A percentile compares a stretch with the other conserved stretches of the same genome.
Evolutionary conservation across 2,113 vertebrate genomes (phyloP).

Genomic region (Coturnix japonica): DNA sequence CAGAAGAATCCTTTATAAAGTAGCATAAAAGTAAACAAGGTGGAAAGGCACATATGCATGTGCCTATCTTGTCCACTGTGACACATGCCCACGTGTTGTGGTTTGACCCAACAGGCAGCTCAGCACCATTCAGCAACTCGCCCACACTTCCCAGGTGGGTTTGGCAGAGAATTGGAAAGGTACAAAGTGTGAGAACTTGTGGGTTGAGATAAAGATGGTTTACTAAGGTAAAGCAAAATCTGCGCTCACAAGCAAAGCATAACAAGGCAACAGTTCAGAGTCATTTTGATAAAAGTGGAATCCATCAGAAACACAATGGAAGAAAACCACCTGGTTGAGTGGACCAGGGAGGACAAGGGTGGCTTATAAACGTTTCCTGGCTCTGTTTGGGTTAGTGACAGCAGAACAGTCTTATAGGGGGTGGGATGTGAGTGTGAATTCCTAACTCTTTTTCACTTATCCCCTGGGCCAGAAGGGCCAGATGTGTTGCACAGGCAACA

Average conservation of each 20-base stretch:
- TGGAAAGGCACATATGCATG: accelerated
- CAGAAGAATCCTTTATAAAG: not conserved
- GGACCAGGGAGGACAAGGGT: not conserved
- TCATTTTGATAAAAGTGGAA: not conserved
- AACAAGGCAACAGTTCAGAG: not conserved
- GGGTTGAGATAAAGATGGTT: not conserved
- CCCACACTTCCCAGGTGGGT: not conserved
- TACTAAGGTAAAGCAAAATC: not conserved
- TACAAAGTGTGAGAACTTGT: not conserved
- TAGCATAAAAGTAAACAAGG: not conserved
- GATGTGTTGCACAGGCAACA: slow-evolving; percentile 29
- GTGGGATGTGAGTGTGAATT: not conserved
- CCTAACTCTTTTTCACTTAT: not conserved
- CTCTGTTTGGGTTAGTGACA: not conserved
- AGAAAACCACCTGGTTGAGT: accelerated
- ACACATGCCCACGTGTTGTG: accelerated
- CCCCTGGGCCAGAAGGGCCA: slow-evolving; percentile 10
- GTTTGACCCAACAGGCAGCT: not conserved
- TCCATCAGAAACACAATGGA: not conserved
- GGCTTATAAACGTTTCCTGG: not conserved
- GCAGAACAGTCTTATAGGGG: not conserved
- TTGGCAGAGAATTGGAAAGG: not conserved
- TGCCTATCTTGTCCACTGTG: accelerated
- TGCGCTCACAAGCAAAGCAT: not conserved
- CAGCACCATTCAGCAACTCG: not conserved